Evolutionary conservation across 1,140 invertebrate species (phyloP).

Genomic region (Mercenaria mercenaria): DNA sequence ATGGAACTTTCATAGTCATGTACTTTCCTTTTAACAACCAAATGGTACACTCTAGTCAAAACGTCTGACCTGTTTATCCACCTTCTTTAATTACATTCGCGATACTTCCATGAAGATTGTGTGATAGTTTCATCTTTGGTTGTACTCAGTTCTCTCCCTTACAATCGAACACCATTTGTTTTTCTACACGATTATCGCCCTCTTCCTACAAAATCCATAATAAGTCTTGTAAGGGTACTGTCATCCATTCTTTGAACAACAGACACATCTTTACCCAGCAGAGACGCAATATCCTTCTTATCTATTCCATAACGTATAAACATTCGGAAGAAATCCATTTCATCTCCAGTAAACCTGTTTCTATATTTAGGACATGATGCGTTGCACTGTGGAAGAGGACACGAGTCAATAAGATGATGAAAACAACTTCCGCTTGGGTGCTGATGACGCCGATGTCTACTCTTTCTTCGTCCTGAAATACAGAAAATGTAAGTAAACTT

Average conservation of each 20-base stretch:
- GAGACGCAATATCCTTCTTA: slow-evolving; percentile 47
- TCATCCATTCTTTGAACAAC: slow-evolving; percentile 44
- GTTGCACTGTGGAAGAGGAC: slow-evolving; percentile 62
- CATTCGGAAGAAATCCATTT: slow-evolving; percentile 62
- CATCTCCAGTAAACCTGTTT: slow-evolving; percentile 58
- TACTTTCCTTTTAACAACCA: too few species aligned
- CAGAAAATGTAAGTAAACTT: background rate
- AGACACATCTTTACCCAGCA: slow-evolving; percentile 54
- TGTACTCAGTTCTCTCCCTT: background rate
- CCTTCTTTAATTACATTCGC: too few species aligned
- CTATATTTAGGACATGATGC: slow-evolving; percentile 60
- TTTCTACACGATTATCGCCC: background rate
- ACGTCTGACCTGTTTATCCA: too few species aligned
- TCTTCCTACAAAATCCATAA: slow-evolving; percentile 50
- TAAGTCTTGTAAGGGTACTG: slow-evolving; percentile 38
- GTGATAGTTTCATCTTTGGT: slow-evolving; percentile 1
- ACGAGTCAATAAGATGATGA: slow-evolving; percentile 64
- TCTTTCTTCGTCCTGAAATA: slow-evolving; percentile 41
- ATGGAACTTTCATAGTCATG: background rate
- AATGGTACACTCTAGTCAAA: too few species aligned
- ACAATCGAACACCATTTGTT: background rate
- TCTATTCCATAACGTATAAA: slow-evolving; percentile 51
- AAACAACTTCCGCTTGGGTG: slow-evolving; percentile 61
- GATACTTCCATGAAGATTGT: background rate
- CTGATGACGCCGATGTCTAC: slow-evolving; percentile 1